Percentiles rank a stretch among this genome's conserved stretches.
Evolutionary conservation across 2,797 vertebrate species (phyloP).

Genomic region (Pagetopsis macropterus): DNA sequence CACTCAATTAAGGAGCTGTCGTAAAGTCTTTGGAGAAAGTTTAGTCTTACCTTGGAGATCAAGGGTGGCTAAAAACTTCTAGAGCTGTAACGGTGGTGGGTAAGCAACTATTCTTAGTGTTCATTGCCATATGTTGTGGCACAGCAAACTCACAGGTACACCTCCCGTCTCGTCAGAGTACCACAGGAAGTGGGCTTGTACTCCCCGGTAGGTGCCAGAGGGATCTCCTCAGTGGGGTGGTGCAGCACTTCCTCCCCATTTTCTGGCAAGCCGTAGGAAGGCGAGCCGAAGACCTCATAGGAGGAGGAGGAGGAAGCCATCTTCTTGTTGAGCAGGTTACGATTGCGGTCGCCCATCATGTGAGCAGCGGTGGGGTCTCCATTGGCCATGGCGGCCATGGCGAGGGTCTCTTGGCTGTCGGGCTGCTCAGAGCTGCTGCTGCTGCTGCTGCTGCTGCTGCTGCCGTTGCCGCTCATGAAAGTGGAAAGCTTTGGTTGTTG

Average conservation of each 20-base stretch:
- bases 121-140: constrained; percentile 42
- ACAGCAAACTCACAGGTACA: constrained; percentile 91
- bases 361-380: constrained; percentile 90
- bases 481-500: constrained; percentile 99
- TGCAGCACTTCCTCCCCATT: constrained; percentile 89
- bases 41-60: constrained; percentile 56
- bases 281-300: constrained; percentile 89
- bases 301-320: constrained; percentile 97
- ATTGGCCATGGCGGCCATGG: constrained; percentile 89
- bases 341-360: constrained; percentile 97
- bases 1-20: constrained; percentile 50
- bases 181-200: constrained; percentile 97
- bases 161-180: constrained; percentile 97
- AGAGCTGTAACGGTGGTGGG: constrained; percentile 56
- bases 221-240: constrained; percentile 92
- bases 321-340: constrained; percentile 98
- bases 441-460: constrained; percentile 72
- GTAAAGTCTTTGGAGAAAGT: constrained; percentile 71
- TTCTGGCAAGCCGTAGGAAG: constrained; percentile 85
- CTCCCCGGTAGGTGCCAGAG: constrained; percentile 95
- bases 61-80: constrained; percentile 58
- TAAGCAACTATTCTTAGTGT: constrained; percentile 53
- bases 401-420: constrained; percentile 92
- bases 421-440: constrained; percentile 85
- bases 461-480: constrained; percentile 90